Percentiles rank a stretch among this genome's conserved stretches.
Conservation (phyloP, 2,797 vertebrate species). For the Halcyon badia region DNA sequence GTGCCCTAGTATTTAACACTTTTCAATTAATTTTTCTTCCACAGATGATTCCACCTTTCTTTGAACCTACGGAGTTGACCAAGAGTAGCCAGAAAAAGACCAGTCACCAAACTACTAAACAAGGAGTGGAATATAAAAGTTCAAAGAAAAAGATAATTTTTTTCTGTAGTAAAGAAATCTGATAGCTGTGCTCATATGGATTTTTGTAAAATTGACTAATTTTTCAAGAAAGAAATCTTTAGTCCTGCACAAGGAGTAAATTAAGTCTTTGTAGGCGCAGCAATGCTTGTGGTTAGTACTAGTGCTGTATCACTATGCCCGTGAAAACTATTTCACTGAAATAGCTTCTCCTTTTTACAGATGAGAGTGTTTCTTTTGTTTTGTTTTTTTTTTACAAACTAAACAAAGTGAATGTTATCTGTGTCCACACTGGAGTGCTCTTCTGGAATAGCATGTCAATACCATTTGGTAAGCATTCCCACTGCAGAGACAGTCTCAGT, state of each 20-base stretch:
- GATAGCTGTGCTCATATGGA: rapidly evolving
- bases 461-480: not conserved
- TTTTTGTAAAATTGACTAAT: not conserved
- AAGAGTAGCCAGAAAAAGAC: not conserved
- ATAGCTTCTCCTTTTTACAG: not conserved
- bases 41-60: not conserved
- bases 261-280: not conserved
- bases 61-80: not conserved
- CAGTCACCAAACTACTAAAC: not conserved
- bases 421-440: not conserved
- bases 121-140: not conserved
- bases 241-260: not conserved
- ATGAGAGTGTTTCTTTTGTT: not conserved
- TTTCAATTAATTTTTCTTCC: not conserved
- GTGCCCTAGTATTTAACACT: not conserved
- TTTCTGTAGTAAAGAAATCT: not conserved
- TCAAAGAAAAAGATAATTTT: not conserved
- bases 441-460: not conserved
- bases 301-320: not conserved
- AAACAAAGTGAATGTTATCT: not conserved
- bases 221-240: not conserved
- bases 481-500: not conserved
- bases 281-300: not conserved
- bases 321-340: not conserved
- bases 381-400: not conserved